Base-by-base conservation (phyloP, 1,140 invertebrate genomes). In the Drosophila pachea region DNA sequence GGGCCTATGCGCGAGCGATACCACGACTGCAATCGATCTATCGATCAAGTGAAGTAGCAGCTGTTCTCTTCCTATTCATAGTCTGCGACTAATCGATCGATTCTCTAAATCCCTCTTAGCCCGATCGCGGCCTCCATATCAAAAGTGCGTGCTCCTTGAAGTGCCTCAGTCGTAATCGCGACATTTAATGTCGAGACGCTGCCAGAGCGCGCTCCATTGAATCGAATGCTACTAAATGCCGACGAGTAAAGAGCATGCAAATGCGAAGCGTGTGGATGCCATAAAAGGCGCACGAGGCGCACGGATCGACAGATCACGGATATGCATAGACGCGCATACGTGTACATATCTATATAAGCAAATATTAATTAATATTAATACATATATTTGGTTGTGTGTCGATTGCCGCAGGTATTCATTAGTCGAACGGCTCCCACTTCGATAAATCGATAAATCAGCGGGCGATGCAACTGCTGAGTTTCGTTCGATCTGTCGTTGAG, bases 271-370 rank as follows among this genome's bases (percentile, higher is more conserved):
- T 63, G 66, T 63, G 59, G 49, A 63, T 68, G 66, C 60, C 66
- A 63, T 68, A 64, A 64, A 68, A 64, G 66, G 60, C 42, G 66
- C 52, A 68, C 63, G 60, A 68, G 66, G 66, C 66, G 66, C 66
- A 68, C 49, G 66, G 61, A 16, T 38, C 33, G 50, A 63, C 66
- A 63, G 58, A 42, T 68, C 53, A 53, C 65, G 65, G 65, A 67
- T 68, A 62, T 40, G 22, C 38, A 14, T 35, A 22, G 5, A 12
- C 22, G 14, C 12, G 22, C 8, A 40, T 9, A 40, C n/a, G 8
- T 40, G 8, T 1, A 2, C 8, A 36, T 36, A 36, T 1, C 11
- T 43, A 43, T 16, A 43, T 16, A 12, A 6, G 9, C 14, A 43
- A 12, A 16, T 43, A 14, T 43, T 22, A 22, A 22, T 22, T 22